These are phyloP conservation scores for Bombyx mori DNA, from an alignment of 1,140 invertebrate species.

Conservation along the genomic window DNA sequence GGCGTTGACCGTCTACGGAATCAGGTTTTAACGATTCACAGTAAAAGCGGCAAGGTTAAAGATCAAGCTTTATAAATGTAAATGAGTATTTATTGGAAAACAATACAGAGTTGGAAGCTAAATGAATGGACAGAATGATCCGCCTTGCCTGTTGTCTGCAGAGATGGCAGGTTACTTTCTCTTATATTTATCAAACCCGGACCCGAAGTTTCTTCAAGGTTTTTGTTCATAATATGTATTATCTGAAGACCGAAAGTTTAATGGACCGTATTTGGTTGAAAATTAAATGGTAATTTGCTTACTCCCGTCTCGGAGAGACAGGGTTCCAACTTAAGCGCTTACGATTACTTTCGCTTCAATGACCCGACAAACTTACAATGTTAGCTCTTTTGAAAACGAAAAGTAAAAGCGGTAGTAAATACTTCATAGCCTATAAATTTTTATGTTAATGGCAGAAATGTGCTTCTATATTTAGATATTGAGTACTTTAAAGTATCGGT, in stretches of 20 bases:
- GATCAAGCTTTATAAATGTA: too few species aligned
- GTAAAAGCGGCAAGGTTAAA: too few species aligned
- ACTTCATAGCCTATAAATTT: too few species aligned
- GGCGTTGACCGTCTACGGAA: too few species aligned
- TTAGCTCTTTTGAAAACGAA: neutral
- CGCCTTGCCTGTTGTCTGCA: slow-evolving; percentile 11
- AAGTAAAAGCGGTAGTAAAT: slow-evolving; percentile 1
- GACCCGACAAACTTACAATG: slow-evolving; percentile 1
- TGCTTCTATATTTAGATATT: too few species aligned
- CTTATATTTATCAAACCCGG: slow-evolving; percentile 39
- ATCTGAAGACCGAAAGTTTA: slow-evolving; percentile 56
- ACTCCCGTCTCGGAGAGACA: slow-evolving; percentile 2
- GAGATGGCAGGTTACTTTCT: slow-evolving; percentile 55
- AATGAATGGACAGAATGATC: slow-evolving; percentile 22
- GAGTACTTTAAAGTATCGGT: too few species aligned
- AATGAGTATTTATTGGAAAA: too few species aligned
- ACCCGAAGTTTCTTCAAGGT: slow-evolving; percentile 48
- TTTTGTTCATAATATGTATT: slow-evolving; percentile 56
- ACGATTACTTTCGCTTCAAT: slow-evolving; percentile 3
- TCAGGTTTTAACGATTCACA: too few species aligned
- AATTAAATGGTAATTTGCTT: slow-evolving; percentile 42
- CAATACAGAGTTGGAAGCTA: neutral
- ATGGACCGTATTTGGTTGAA: slow-evolving; percentile 33
- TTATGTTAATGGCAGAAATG: too few species aligned
- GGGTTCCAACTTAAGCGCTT: neutral